Conservation (phyloP, 30 jellyfish, hydroid and myxozoan species). For the Hydra vulgaris region DNA sequence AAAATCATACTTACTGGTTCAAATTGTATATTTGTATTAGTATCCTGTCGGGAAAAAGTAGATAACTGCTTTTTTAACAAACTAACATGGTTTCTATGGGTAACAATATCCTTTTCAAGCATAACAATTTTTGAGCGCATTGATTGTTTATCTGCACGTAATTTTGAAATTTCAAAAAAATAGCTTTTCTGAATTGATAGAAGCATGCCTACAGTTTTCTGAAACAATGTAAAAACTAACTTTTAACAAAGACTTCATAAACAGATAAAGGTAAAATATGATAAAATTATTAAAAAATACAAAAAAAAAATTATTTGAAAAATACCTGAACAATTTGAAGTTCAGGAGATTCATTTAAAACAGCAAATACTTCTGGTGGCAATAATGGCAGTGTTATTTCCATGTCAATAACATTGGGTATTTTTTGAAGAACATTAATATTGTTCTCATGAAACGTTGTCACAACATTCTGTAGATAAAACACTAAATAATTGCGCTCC, state of each 20-base stretch:
- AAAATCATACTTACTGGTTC: background rate
- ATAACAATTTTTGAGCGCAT: slow-evolving; percentile 25
- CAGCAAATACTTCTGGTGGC: slow-evolving; percentile 60
- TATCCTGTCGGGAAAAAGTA: slow-evolving; percentile 22
- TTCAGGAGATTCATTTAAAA: slow-evolving; percentile 20
- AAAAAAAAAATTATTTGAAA: too few species aligned
- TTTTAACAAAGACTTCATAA: too few species aligned
- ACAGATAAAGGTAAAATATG: background rate
- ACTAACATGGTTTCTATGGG: slow-evolving; percentile 31
- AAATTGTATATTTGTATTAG: background rate
- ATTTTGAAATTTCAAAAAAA: slow-evolving; percentile 35
- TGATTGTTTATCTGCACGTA: slow-evolving; percentile 44
- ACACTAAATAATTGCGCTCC: slow-evolving; percentile 46
- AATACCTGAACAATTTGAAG: slow-evolving; percentile 52
- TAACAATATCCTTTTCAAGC: slow-evolving; percentile 37
- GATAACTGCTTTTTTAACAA: slow-evolving; percentile 39
- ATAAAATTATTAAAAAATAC: background rate
- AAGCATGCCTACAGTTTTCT: slow-evolving; percentile 53
- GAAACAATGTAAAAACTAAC: background rate
- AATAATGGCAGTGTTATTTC: slow-evolving; percentile 43
- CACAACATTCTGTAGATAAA: slow-evolving; percentile 43
- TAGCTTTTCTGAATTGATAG: slow-evolving; percentile 44
- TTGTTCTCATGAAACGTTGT: slow-evolving; percentile 54
- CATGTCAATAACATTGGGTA: slow-evolving; percentile 39
- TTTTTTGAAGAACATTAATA: slow-evolving; percentile 31